Base-by-base conservation (phyloP, 2,113 vertebrate genomes). In the Motacilla tschutschensis region DNA sequence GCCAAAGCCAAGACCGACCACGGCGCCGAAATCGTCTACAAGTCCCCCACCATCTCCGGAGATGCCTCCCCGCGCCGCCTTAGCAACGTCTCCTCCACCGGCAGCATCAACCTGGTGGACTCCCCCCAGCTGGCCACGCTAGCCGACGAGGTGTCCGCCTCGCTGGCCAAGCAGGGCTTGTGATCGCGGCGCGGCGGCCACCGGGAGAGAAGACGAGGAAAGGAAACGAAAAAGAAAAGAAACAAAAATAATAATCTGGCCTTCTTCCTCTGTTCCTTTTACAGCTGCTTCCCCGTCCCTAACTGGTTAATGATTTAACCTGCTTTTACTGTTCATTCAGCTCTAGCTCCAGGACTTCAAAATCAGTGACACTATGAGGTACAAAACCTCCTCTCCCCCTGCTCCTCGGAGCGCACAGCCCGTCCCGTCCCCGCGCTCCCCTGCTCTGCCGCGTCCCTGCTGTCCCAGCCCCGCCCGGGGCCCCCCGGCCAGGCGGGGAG, bases 1-100 rank as follows among this genome's bases (percentile, higher is more conserved):
- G 99, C 99, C 96, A 99, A 98, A 97, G 99, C 99, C 88, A 99
- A 99, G 96, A 99, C 99, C 2, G 99, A 99, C 98, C 99, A 99
- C 10, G 99, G 99, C 77, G 99, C 99, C 0, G 99, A 99, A 94
- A 99, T 99, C 24, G 96, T 99, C 91, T 98, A 98, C 95, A 97
- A 98, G 95, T 98, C 98, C 11, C 98, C 98, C 0, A 97, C 93
- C 93, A 95, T 96, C 86, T 99, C 98, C 1, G 95, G 98, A 93
- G 99, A 99, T 43, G 98, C 98, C 38, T 99, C 99, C 57, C 98
- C 98, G 1, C 97, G 98, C 19, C 98, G 98, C 95, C 99, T 99
- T 93, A 99, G 99, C 98, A 99, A 99, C 26, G 98, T 99, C 83
- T 99, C 99, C 85, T 99, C 99, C 94, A 98, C 98, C 1, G 99